Evolutionary conservation across 2,888 invertebrate species (phyloP), one percentile per base, ranked within the genome.

Genomic region (Folsomia manolachei): DNA sequence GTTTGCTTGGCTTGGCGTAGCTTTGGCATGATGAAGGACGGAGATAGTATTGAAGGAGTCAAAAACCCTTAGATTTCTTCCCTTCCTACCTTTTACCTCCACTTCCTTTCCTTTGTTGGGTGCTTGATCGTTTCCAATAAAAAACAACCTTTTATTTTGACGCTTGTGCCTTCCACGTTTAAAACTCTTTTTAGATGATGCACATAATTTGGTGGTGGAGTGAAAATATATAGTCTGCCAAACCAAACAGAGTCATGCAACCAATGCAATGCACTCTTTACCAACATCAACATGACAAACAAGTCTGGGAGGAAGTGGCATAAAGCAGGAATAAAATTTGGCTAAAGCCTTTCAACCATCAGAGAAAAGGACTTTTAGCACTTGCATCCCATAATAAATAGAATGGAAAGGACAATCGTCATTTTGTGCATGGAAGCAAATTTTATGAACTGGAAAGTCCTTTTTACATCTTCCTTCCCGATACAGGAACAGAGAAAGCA

Each of bases 361-460:
- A 70, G 18, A 7, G 24, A 39, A 51, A 39, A 61, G 27, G 52
- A 27, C 52, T 53, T 27, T 63, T 70, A 63, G 23, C 63, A 52
- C 63, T 69, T 64, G 64, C 19, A n/a, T n/a, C n/a, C n/a, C n/a
- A n/a, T n/a, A n/a, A n/a, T n/a, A n/a, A 64, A 24, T 27, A 64
- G 74, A 71, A 68, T 68, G 75, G 74, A 77, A 74, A 72, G 71
- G 71, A 78, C 78, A 78, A 78, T 78, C 75, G 75, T 74, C 74
- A 75, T 77, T 78, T 78, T 74, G 75, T 77, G 76, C 78, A 75
- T 78, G 74, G 74, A 71, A 75, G 78, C 69, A 77, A 72, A 73
- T 73, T 78, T 78, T 78, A 78, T 78, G 78, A 78, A 77, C 70
- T 77, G 78, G 76, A 78, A 78, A 78, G 73, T 69, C 9, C 73